Evolutionary conservation across 2,113 vertebrate species (phyloP), one percentile per base, ranked within the genome.

Genomic region (Aphyosemion australe): DNA sequence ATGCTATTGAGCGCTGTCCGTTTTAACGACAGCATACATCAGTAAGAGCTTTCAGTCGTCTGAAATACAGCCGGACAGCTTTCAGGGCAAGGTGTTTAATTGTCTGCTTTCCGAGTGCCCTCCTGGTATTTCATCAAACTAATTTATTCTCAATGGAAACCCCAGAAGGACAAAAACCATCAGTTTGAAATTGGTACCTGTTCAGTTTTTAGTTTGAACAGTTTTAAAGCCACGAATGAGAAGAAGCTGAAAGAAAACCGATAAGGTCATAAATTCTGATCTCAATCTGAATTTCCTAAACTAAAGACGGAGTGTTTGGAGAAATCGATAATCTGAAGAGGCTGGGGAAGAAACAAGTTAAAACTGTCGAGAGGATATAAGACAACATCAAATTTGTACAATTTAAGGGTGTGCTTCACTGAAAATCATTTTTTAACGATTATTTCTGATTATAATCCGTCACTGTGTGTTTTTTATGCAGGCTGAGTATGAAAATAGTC

Each of bases 81-180:
- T 73, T 76, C 58, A 67, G 26, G 74, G 62, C 68, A 80, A 86
- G 80, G 75, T 86, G 80, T 85, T 86, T 85, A 81, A 87, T 84
- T 86, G 79, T 84, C 61, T 77, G 65, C 61, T 82, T 19, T 54
- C 26, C 57, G 68, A 74, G 67, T 72, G 71, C 72, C 69, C 68
- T 79, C 69, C 76, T 76, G 69, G 54, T 78, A 76, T 88, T 89
- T 79, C 75, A 88, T 84, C 75, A 81, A 79, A 72, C 76, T 79
- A 61, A 87, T 90, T 84, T 83, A 81, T 82, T 80, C 59, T 76
- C 61, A 87, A 83, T 73, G 42, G 66, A 85, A 84, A 82, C 72
- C 76, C 83, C 61, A 54, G 53, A 67, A 78, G 72, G 69, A 75
- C 63, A 64, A 74, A 82, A 79, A 78, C 60, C 70, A 85, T 87